Evolutionary conservation across 1,140 invertebrate species (phyloP).

Genomic region (Trialeurodes vaporariorum): DNA sequence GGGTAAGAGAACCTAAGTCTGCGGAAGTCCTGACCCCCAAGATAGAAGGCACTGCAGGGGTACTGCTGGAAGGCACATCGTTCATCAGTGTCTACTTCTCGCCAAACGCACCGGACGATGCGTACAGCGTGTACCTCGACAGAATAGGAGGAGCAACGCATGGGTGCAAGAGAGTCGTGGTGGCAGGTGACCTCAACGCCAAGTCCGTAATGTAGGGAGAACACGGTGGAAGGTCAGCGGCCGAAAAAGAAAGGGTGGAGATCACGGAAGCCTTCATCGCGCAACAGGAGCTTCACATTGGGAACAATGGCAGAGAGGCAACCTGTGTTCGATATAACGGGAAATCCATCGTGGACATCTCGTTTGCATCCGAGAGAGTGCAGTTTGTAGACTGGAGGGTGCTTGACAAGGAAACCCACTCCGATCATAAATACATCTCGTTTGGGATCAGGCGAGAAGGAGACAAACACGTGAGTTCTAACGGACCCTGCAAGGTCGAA

Average conservation of each 20-base stretch:
- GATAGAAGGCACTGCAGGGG: not conserved
- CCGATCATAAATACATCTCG: not conserved
- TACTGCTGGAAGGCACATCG: not conserved
- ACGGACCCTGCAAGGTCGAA: not conserved
- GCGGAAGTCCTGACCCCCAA: not conserved
- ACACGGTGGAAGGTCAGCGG: not conserved
- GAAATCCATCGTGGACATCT: not conserved
- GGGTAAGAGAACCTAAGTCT: not conserved
- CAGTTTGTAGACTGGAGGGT: not conserved
- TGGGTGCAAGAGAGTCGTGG: not conserved
- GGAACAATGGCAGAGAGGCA: not conserved
- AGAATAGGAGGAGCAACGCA: not conserved
- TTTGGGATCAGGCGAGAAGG: too few relatives aligned
- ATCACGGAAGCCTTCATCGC: not conserved
- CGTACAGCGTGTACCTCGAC: not conserved
- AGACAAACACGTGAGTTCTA: too few relatives aligned
- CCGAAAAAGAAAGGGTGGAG: not conserved
- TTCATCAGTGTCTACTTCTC: not conserved
- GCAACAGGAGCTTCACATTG: not conserved
- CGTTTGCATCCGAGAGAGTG: not conserved
- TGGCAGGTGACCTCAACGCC: not conserved
- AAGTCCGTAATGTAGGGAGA: not conserved
- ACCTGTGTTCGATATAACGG: not conserved
- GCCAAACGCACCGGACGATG: not conserved
- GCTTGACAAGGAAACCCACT: not conserved